These are phyloP conservation scores for Brenthis daphne DNA, from an alignment of 2,888 invertebrate species.

Conservation along the genomic window DNA sequence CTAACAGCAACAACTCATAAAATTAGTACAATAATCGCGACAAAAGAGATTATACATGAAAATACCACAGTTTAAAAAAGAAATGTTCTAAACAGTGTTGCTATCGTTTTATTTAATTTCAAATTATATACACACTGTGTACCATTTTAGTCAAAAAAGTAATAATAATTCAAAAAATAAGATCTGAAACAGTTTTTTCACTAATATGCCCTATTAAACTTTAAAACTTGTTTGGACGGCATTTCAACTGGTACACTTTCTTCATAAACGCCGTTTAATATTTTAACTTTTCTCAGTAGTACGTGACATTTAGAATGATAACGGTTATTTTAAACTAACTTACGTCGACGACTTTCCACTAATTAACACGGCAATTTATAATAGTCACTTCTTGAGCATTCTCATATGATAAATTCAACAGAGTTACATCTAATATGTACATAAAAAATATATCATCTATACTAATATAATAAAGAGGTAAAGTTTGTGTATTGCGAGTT, in stretches of 20 bases:
- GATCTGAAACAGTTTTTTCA: not conserved
- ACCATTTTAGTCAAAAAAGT: not conserved
- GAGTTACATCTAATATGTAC: too few species aligned
- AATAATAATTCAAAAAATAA: not conserved
- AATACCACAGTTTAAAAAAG: too few species aligned
- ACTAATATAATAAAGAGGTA: too few species aligned
- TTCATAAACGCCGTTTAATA: slow-evolving; percentile 19
- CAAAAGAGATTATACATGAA: too few species aligned
- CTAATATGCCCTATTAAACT: slow-evolving; percentile 17
- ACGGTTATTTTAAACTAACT: slow-evolving; percentile 15
- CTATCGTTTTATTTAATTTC: not conserved
- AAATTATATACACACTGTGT: not conserved
- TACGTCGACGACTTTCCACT: slow-evolving; percentile 12
- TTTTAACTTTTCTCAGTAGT: slow-evolving; percentile 21
- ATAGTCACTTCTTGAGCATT: not conserved
- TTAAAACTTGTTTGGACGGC: slow-evolving; percentile 24
- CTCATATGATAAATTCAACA: not conserved
- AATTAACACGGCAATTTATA: not conserved
- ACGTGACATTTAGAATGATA: slow-evolving; percentile 25
- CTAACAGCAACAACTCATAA: too few species aligned
- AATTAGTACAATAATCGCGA: too few species aligned
- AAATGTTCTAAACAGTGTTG: too few species aligned
- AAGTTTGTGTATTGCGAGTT: too few species aligned
- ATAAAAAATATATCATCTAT: too few species aligned
- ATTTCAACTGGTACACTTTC: slow-evolving; percentile 35